Base-by-base conservation (phyloP, 2,113 vertebrate species). In the Forbesichthys agassizii region DNA sequence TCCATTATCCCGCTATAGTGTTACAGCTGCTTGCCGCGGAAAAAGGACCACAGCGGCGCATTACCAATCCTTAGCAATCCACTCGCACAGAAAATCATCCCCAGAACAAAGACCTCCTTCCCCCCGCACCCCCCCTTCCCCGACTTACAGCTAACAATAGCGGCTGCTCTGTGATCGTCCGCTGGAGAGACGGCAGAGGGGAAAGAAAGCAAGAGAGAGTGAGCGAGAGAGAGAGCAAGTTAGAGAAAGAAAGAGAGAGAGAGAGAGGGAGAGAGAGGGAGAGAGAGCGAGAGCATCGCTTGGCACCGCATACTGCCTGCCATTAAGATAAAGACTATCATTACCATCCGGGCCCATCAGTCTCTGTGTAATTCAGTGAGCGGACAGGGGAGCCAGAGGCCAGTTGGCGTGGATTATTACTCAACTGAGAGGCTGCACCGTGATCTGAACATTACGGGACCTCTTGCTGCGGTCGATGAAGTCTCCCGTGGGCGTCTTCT, bases 401-500 rank as follows among this genome's bases (percentile, higher is more conserved):
- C 47, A 79, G 36, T 13, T 56, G 56, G 63, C 27, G 46, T 62
- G 58, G 59, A 67, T 64, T 55, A 84, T 79, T 91, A 95, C 98
- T 98, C 93, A 99, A 27, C 97, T 96, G 80, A 97, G 93, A 0
- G 94, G 87, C 65, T 95, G 93, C 53, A 99, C 95, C 0, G 92
- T 91, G 91, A 99, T 96, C 82, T 96, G 96, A 70, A 96, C 95
- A 68, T 98, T 99, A 86, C 96, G 96, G 0, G 98, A 98, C 61
- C 96, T 91, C 89, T 97, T 98, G 94, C 94, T 98, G 83, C 96
- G 96, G 90, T 98, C 96, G 0, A 97, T 95, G 90, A 98, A 97
- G 69, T 99, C 97, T 11, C 98, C 97, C 0, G 95, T 97, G 57
- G 95, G 92, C 0, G 96, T 96, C 73, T 93, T 96, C 89, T 98